phyloP scores from a whole-genome alignment of 2,113 vertebrate species.

The Arothron firmamentum region DNA sequence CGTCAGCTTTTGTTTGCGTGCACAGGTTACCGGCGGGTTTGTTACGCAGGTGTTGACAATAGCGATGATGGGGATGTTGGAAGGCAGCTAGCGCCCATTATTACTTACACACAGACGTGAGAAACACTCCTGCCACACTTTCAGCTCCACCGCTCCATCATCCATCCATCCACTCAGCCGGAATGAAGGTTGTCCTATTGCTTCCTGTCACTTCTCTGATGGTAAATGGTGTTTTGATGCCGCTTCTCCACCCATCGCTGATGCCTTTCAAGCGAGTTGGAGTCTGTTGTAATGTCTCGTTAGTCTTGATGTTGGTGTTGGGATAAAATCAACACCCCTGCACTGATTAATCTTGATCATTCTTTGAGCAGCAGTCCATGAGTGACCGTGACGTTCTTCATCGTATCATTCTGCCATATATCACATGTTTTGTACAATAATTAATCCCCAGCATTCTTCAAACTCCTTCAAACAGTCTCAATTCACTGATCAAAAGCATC shows the following conservation, averaged over 20 bases:
- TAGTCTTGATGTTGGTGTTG: not conserved
- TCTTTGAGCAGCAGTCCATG: not conserved
- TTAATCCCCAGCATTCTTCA: too few species aligned
- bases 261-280: conserved; percentile 9
- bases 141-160: conserved; percentile 12
- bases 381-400: not conserved
- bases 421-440: too few species aligned
- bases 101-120: conserved; percentile 57
- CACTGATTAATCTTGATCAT: not conserved
- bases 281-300: conserved; percentile 1
- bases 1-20: conserved; percentile 16
- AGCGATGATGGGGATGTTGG: conserved; percentile 51
- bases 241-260: conserved; percentile 1
- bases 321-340: conserved; percentile 1
- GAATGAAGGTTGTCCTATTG: conserved; percentile 19
- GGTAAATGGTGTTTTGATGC: conserved; percentile 48
- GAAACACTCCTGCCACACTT: conserved; percentile 44
- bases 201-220: conserved; percentile 23
- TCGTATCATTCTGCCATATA: too few species aligned
- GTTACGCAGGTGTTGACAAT: conserved; percentile 39
- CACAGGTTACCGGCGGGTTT: conserved; percentile 23
- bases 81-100: conserved; percentile 59
- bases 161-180: conserved; percentile 36
- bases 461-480: too few species aligned
- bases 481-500: too few species aligned